Evolutionary conservation across 2,888 invertebrate species (phyloP), one percentile per base, ranked within the genome.

Genomic region (Trissolcus japonicus): DNA sequence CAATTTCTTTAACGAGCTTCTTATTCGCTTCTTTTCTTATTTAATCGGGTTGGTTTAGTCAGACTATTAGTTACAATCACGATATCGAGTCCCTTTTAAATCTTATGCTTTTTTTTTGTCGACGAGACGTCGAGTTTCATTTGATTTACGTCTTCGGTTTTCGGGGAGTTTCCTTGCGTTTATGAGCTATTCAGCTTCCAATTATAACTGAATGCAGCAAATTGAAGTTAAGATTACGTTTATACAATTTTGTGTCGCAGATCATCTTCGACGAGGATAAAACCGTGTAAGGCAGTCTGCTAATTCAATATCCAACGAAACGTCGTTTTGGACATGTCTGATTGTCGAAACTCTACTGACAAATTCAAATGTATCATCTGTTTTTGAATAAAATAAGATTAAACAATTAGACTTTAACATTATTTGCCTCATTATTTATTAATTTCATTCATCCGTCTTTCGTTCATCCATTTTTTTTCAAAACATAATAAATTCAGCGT

Each of bases 131-230:
- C 16, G 71, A 67, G 67, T 67, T 76, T 68, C 63, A 72, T 68
- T 68, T 63, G 51, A 77, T 78, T 74, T 53, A 66, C 56, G 61
- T 54, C 50, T 56, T 57, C 56, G 48, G 62, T 63, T 57, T 57
- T 73, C 35, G 48, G 51, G 50, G 11, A 21, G 59, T 54, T 62
- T 65, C 62, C 73, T 60, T 69, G 62, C 65, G 59, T 74, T 78
- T 78, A 78, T 63, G 71, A 78, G 74, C 74, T 78, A 78, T 78
- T 78, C 78, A 78, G 40, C 67, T 51, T 74, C 56, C 59, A 78
- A 71, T 78, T 78, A 75, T 67, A 59, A 13, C 59, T 75, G 71
- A 69, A 72, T 71, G 43, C 75, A 59, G 63, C 62, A 75, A 78
- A 78, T 78, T 78, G 72, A 61, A 75, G 66, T 72, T 67, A 71